Evolutionary conservation across 2,888 invertebrate species (phyloP), one percentile per base, ranked within the genome.

Genomic region (Callinectes sapidus): DNA sequence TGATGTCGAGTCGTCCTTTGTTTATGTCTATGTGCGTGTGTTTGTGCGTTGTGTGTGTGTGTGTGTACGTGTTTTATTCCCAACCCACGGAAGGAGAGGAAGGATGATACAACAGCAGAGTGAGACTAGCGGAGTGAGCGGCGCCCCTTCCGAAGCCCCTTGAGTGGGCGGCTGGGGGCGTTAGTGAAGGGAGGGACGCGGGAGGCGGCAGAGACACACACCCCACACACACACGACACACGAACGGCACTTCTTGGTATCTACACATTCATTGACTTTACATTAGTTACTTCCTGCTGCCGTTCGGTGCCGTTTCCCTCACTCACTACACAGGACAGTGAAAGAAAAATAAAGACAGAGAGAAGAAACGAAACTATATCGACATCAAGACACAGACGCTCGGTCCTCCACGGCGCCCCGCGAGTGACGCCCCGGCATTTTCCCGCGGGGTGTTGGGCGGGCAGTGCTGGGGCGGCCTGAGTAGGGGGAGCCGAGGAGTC

Each of bases 141-240:
- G 23, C 14, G 35, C 81, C 81, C 81, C 35, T 81, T 81, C 81
- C 35, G 81, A 35, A 35, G 81, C 81, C 81, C 81, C 35, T 81
- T 32, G 35, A 32, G 81, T 32, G 35, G 81, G 35, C 16, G 81
- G 81, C 81, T 35, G 81, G 81, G 81, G 81, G 81, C 81, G 81
- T 32, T 81, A 48, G 87, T 54, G 87, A 87, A 18, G 54, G 23
- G 48, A n/a, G 42, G 54, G 87, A 48, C 10, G 54, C 23, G 54
- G 87, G 54, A 54, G 54, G 87, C 28, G 87, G 54, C 48, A 18
- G 42, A 87, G 87, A 48, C 42, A 42, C 39, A 35, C 48, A 87
- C 42, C 42, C n/a, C 87, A 42, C 87, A 87, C 87, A 87, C 87
- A 87, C 87, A 87, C 87, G 54, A 48, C 42, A 87, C 87, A 87